Percentiles rank a stretch among this genome's conserved stretches.
Evolutionary conservation across 2,113 vertebrate species (phyloP).

Genomic region (Symphodus melops): DNA sequence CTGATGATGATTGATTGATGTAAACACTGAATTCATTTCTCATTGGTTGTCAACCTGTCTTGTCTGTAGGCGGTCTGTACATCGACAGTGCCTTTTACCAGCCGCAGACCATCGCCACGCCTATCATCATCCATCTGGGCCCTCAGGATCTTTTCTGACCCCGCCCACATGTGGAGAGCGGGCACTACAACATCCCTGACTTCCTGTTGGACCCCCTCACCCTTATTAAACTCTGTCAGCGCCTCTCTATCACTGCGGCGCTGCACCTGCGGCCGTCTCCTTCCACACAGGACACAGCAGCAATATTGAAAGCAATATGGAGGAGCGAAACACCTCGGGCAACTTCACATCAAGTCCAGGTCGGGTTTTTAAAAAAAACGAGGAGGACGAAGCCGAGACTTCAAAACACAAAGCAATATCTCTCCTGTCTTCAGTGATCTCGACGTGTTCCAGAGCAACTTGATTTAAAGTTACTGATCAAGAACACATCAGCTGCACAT

Average conservation of each 20-base stretch:
- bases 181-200: conserved; percentile 6
- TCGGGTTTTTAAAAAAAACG: background rate
- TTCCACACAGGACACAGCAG: conserved; percentile 14
- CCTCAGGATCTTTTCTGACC: conserved; percentile 78
- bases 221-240: conserved; percentile 40
- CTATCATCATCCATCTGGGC: conserved; percentile 79
- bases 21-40: no score
- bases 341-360: conserved; percentile 5
- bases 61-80: conserved; percentile 73
- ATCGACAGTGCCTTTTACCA: conserved; percentile 76
- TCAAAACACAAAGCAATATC: conserved; percentile 63
- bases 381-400: background rate
- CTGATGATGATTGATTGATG: no score
- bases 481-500: conserved; percentile 6
- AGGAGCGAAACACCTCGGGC: conserved; percentile 22
- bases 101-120: conserved; percentile 74
- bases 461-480: background rate
- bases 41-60: conserved; percentile 6
- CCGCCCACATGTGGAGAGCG: background rate
- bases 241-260: conserved; percentile 10
- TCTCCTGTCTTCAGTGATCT: conserved; percentile 38
- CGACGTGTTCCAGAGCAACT: background rate
- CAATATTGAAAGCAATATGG: conserved; percentile 64
- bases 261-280: conserved; percentile 2
- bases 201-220: conserved; percentile 26